Base-by-base conservation (phyloP, 92 coral and sea anemone species). In the Paragorgia papillata region DNA sequence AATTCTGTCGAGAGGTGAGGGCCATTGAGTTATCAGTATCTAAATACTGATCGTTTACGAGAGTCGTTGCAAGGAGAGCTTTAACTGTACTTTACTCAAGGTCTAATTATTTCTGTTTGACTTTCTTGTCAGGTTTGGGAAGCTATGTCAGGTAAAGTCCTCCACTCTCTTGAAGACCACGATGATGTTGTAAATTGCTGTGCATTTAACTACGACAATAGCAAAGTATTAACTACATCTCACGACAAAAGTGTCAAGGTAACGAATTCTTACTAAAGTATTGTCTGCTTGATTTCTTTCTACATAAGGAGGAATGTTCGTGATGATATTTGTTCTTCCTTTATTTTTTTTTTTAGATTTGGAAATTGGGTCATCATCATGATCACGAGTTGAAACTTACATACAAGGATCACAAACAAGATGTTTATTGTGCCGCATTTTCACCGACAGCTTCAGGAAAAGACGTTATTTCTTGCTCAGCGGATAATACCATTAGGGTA, bases 401-500 rank as follows among this genome's bases (percentile, higher is more conserved):
- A 13, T 94, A 88, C 76, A 76, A 48, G 48, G 95, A 92, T 15
- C 98, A 94, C 66, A 79, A 73, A 31, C 94, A 94, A 60, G 98
- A 94, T 27, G 97, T 94, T 53, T 91, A 91, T 54, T 84, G 90
- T 62, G 92, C 92, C 31, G 79, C 89, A 41, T 94, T 94, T 62
- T 91, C 98, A 30, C 97, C 98, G 17, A 33, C 49, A 26, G 25
- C 43, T 12, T 31, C 69, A 0, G 78, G 78, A 19, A 71, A 71
- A 21, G 64, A 53, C 31, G 73, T 88, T 44, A 80, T 86, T 21
- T 93, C 97, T 19, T 93, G 97, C 54, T 93, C 97, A 8, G 96
- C 90, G 55, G 97, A 94, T 58, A 86, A 83, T 46, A 89, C 98
- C 61, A 92, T 94, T 46, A 87, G 90, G 95, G 97, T 92, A 86